Percentiles rank a stretch among this genome's conserved stretches.
Conservation (phyloP, 30 jellyfish, hydroid and myxozoan species). For the Morbakka virulenta region DNA sequence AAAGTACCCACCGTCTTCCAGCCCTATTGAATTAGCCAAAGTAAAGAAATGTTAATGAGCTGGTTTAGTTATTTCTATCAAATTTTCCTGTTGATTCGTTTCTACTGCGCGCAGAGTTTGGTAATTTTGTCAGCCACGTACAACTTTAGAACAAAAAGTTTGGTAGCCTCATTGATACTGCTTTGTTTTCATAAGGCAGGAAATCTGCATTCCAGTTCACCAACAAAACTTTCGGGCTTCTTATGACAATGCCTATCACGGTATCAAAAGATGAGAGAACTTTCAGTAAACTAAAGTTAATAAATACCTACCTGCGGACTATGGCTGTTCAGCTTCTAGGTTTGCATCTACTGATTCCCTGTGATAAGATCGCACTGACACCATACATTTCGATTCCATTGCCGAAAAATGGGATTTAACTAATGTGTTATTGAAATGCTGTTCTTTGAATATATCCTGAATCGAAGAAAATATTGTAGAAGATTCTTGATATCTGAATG, state of each 20-base stretch:
- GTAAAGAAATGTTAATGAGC: neutral
- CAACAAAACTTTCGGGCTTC: neutral
- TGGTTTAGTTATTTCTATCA: neutral
- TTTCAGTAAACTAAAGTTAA: neutral
- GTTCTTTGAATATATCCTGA: no score
- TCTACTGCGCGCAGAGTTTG: neutral
- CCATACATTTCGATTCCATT: conserved; percentile 5
- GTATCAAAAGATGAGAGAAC: neutral
- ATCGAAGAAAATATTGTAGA: no score
- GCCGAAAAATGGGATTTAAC: conserved; percentile 15
- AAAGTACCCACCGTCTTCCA: conserved; percentile 1
- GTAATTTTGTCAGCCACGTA: neutral
- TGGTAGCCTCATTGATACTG: neutral
- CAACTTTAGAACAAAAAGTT: neutral
- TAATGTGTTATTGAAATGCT: no score
- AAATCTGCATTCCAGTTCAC: neutral
- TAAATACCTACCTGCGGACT: neutral
- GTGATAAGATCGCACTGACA: conserved; percentile 21
- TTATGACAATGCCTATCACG: neutral
- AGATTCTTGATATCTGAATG: no score
- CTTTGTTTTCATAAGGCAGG: neutral
- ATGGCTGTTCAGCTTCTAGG: neutral
- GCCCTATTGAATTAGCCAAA: neutral
- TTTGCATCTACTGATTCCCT: conserved; percentile 4
- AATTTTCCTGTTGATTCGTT: neutral